Base-by-base conservation (phyloP, 2,797 vertebrate genomes). In the Labroides dimidiatus region DNA sequence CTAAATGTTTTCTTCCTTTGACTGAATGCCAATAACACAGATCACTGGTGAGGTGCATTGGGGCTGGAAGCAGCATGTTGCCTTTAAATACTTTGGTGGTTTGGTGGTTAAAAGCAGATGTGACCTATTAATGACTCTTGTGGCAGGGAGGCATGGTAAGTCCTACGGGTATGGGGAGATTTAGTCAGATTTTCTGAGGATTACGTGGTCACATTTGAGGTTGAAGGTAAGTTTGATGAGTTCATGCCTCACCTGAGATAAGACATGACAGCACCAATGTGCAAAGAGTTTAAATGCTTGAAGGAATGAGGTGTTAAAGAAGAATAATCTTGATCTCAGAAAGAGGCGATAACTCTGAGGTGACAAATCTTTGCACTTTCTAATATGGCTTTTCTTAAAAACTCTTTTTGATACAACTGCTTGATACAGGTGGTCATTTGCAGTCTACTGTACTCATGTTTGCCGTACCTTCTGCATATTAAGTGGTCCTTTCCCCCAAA, bases 191-290 rank as follows among this genome's bases (percentile, higher is more conserved):
- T 66, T 50, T 75, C 33, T 61, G 6, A 5, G 39, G 64, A 48
- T 85, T 80, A 64, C 61, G 67, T 14, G 27, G 49, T 66, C 44
- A 47, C 15, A 64, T 64, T 51, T 48, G 23, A 70, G 54, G 66
- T 75, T 33, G 69, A 51, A 62, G 4, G 0, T 51, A 56, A 63
- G 21, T 45, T 39, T 49, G 48, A 15, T 24, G 23, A 24, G 21
- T 16, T 49, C 14, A 16, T 49, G 48, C 48, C 13, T 24, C 0
- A 24, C 0, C 6, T 44, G 17, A 53, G 39, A 64, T 68, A 62
- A 69, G 10, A 51, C n/a, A 57, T 75, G 47, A 72, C 72, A 66
- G 58, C 10, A 33, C n/a, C 17, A 16, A 57, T 61, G 58, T 48
- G 15, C 51, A 4, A 72, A 57, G 11, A 19, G 37, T 20, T 48